Base-by-base conservation (phyloP, 2,888 invertebrate species). In the Miltochrista miniata region DNA sequence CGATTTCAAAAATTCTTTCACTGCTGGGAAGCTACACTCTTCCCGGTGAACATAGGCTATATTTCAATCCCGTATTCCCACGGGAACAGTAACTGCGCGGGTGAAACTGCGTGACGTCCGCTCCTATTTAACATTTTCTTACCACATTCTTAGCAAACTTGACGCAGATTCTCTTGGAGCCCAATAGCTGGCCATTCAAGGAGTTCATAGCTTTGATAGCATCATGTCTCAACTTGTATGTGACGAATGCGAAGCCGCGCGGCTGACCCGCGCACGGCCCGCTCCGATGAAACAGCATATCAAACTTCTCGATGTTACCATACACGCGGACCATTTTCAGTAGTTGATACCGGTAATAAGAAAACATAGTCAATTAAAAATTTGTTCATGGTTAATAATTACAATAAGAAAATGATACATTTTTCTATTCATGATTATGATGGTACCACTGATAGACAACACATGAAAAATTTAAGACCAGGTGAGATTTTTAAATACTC, bases 241-340 rank as follows among this genome's bases (percentile, higher is more conserved):
- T 98, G 46, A 98, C 97, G 85, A 98, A 98, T 14, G 98, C 98
- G 80, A 98, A 98, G 14, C 98, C 98, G 56, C 98, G 93, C 0
- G 98, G 97, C 81, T 96, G 96, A 45, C 98, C 98, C 65, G 95
- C 94, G 66, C 96, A 94, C 35, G 98, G 97, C 65, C 98, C 98
- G 64, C 95, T 95, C 66, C 97, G 97, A 87, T 98, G 98, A 84
- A 98, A 98, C 67, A 98, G 94, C 91, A 98, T 96, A 92, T 98
- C 98, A 92, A 98, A 98, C 94, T 98, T 98, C 92, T 97, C 96
- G 79, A 98, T 96, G 81, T 94, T 93, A 84, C 98, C 98, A 94
- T 96, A 96, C 94, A 96, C 96, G 94, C 98, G 97, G 92, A 97
- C 94, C 92, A 98, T 94, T 96, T 98, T 98, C 92, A 98, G 93